These are phyloP conservation scores for Slavum lentiscoides DNA, from an alignment of 2,888 invertebrate genomes.

Conservation along the genomic window DNA sequence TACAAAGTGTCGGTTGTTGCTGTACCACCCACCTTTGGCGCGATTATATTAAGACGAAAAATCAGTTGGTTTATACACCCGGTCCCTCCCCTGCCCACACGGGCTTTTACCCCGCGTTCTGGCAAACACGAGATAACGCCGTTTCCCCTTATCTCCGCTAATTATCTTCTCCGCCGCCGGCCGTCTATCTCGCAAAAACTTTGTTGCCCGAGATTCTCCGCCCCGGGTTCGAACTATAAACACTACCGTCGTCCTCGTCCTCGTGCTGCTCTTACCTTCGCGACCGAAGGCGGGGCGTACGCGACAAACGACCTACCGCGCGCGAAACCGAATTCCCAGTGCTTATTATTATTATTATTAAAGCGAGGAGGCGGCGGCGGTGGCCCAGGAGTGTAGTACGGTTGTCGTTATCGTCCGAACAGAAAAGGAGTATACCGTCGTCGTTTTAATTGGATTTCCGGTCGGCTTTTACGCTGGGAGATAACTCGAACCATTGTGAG, in stretches of 20 bases:
- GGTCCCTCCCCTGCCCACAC: not conserved
- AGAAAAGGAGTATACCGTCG: conserved; percentile 29
- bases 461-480: conserved; percentile 2
- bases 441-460: conserved; percentile 53
- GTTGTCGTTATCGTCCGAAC: conserved; percentile 21
- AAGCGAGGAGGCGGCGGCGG: conserved; percentile 17
- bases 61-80: conserved; percentile 11
- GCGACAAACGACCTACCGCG: conserved; percentile 49
- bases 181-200: conserved; percentile 45
- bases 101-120: not conserved
- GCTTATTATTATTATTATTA: conserved; percentile 45
- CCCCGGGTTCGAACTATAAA: conserved; percentile 20
- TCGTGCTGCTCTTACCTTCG: no score
- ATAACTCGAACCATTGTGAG: conserved; percentile 36
- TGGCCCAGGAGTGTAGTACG: no score
- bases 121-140: conserved; percentile 39
- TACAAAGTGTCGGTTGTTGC: not conserved
- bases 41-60: conserved; percentile 21
- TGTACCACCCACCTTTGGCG: not conserved
- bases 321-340: conserved; percentile 33
- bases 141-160: conserved; percentile 38
- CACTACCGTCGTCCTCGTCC: not conserved
- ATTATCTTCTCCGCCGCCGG: conserved; percentile 48
- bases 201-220: conserved; percentile 2
- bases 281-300: conserved; percentile 4